Base-by-base conservation (phyloP, 2,888 invertebrate genomes). In the Cremastinae sp. region DNA sequence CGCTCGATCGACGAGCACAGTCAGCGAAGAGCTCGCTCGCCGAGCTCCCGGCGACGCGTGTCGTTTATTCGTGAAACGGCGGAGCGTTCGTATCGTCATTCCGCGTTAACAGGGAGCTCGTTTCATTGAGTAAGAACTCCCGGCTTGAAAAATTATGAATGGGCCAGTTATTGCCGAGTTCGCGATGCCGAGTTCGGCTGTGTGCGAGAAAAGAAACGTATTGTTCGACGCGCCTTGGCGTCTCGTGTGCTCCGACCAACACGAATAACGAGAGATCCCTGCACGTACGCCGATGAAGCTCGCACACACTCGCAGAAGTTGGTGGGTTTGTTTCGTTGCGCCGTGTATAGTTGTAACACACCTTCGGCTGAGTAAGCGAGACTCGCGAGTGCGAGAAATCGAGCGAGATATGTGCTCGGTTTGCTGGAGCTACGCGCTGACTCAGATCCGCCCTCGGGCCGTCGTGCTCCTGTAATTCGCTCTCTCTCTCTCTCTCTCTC, bases 401-500 rank as follows among this genome's bases (percentile, higher is more conserved):
- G 56, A 45, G 51, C 65, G 65, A 75, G 69, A 74, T 66, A 36
- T 38, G 74, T 66, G 72, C 68, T 68, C 56, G 14, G 45, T 14
- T 45, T 68, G 36, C 47, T 20, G 28, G n/a, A n/a, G 10, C 34
- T 62, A 70, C 81, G 79, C 81, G 89, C 89, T 89, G 89, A 89
- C 86, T 87, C 88, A 88, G 89, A 87, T 88, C 88, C 88, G 87
- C 86, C 86, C 84, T 86, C 80, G 78, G 75, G 74, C 79, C 74
- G 59, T 53, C 72, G 62, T 54, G 56, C 77, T 75, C 61, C 12
- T 61, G 49, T 38, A 53, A 22, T 43, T 58, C 68, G 70, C 61
- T 69, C 38, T 62, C 34, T 54, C 68, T 53, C 65, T 58, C 65
- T 65, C 41, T 66, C 54, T 65, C 66, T 68, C 58, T 74, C 70